A percentile compares a stretch with the other conserved stretches of the same genome.
These are phyloP conservation scores for Gari tellinella DNA, from an alignment of 2,888 invertebrate genomes.

Conservation along the genomic window DNA sequence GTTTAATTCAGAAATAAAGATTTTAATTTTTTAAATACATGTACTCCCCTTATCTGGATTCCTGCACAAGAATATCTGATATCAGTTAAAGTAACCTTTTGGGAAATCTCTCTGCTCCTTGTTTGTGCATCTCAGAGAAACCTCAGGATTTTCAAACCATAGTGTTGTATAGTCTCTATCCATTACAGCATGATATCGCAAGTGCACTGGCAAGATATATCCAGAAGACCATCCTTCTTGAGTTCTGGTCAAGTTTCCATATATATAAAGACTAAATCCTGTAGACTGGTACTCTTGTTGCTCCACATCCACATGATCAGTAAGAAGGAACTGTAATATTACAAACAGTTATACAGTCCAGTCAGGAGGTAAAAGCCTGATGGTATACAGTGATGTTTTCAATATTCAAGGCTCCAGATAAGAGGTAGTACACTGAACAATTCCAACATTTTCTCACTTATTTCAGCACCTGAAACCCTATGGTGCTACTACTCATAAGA, in stretches of 20 bases:
- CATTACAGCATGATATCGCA: slow-evolving; percentile 73
- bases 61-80: too few species aligned
- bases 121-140: slow-evolving; percentile 37
- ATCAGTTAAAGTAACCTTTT: slow-evolving; percentile 10
- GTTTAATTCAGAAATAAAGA: too few species aligned
- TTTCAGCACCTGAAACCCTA: too few species aligned
- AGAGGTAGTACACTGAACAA: too few species aligned
- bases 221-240: slow-evolving; percentile 31
- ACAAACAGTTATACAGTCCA: too few species aligned
- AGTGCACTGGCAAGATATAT: slow-evolving; percentile 72
- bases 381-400: too few species aligned
- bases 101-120: slow-evolving; percentile 6
- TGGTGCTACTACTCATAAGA: too few species aligned
- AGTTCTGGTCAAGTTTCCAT: slow-evolving; percentile 32
- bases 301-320: slow-evolving; percentile 69
- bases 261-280: slow-evolving; percentile 60
- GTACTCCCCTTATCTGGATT: too few species aligned
- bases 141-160: slow-evolving; percentile 46
- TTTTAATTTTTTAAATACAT: too few species aligned
- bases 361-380: too few species aligned
- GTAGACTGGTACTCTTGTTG: slow-evolving; percentile 70
- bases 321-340: slow-evolving; percentile 67
- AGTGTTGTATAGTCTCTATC: slow-evolving; percentile 35
- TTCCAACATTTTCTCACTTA: too few species aligned
- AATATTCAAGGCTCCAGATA: too few species aligned